Percentiles rank a stretch among this genome's conserved stretches.
Evolutionary conservation across 2,113 vertebrate genomes (phyloP).

Genomic region (Centropristis striata): DNA sequence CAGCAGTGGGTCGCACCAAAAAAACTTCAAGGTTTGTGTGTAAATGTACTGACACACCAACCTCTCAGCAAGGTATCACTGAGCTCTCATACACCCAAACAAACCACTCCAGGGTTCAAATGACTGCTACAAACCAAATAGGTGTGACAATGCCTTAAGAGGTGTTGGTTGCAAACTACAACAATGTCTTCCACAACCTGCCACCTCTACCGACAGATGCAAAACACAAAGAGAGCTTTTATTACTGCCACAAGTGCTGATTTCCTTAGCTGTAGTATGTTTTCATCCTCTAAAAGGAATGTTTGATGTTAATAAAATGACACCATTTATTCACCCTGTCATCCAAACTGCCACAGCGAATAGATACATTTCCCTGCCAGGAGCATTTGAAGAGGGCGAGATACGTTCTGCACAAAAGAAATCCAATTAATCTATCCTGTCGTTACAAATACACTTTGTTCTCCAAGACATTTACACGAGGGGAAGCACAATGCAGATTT

Average conservation of each 20-base stretch:
- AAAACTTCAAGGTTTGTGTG: neutral
- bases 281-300: conserved; percentile 4
- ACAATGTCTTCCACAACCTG: conserved; percentile 1
- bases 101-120: conserved; percentile 15
- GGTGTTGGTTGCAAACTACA: conserved; percentile 1
- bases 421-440: conserved; percentile 18
- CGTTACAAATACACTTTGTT: conserved; percentile 11
- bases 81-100: conserved; percentile 9
- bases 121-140: conserved; percentile 28
- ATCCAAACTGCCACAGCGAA: conserved; percentile 12
- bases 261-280: neutral
- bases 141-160: conserved; percentile 32
- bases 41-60: conserved; percentile 3
- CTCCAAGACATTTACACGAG: neutral
- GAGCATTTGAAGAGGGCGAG: neutral
- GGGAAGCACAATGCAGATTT: neutral
- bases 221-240: neutral
- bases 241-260: neutral
- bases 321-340: conserved; percentile 29
- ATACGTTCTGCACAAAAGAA: neutral
- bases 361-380: conserved; percentile 1
- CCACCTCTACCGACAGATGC: neutral
- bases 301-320: conserved; percentile 44
- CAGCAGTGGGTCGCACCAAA: neutral
- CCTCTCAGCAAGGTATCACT: conserved; percentile 11